These are phyloP conservation scores for Belgica antarctica DNA, from an alignment of 2,888 invertebrate species.

Conservation along the genomic window DNA sequence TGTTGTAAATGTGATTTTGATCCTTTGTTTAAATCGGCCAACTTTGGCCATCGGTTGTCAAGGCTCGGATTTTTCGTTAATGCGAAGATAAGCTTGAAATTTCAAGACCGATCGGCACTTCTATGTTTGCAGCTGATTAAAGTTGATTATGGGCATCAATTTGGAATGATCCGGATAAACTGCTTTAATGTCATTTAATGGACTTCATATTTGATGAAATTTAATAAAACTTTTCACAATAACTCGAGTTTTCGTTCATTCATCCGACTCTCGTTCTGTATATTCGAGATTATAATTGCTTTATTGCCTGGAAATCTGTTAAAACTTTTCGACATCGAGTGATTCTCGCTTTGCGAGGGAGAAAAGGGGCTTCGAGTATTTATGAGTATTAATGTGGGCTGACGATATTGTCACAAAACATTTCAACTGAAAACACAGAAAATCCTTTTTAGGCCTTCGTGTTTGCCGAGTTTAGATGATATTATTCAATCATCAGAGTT, in stretches of 20 bases:
- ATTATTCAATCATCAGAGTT: too few relatives aligned
- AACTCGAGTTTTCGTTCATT: background rate
- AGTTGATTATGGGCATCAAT: conserved; percentile 35
- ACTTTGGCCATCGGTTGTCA: background rate
- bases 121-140: background rate
- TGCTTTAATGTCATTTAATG: conserved; percentile 38
- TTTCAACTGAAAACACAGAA: background rate
- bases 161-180: conserved; percentile 42
- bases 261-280: background rate
- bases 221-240: conserved; percentile 31
- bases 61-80: background rate
- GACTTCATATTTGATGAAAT: conserved; percentile 34
- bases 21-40: background rate
- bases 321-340: background rate
- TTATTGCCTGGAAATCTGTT: conserved; percentile 44
- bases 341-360: background rate
- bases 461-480: too few relatives aligned
- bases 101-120: background rate
- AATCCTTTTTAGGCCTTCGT: background rate
- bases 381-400: background rate
- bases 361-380: background rate
- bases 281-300: conserved; percentile 41
- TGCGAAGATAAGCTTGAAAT: conserved; percentile 32
- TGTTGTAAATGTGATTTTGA: conserved; percentile 1
- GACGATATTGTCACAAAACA: conserved; percentile 13